Evolutionary conservation across 1,140 invertebrate species (phyloP).

Genomic region (Dufourea novaeangliae): DNA sequence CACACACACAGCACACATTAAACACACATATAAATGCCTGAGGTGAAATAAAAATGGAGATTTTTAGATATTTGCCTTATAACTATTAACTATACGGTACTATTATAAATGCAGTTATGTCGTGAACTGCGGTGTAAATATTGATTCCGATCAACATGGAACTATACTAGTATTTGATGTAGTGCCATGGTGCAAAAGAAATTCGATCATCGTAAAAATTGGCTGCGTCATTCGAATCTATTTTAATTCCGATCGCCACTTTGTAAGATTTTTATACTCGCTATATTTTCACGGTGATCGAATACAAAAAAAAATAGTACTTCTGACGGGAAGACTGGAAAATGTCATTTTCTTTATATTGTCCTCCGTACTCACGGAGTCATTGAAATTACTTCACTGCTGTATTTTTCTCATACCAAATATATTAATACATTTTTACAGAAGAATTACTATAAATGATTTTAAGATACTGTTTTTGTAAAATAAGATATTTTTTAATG

Average conservation of each 20-base stretch:
- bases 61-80: conserved; percentile 58
- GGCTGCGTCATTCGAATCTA: conserved; percentile 8
- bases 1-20: no score
- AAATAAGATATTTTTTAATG: neutral
- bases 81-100: conserved; percentile 22
- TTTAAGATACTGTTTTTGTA: neutral
- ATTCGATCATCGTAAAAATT: conserved; percentile 18
- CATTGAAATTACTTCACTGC: neutral
- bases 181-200: conserved; percentile 51
- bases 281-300: conserved; percentile 12
- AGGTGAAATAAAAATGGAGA: conserved; percentile 31
- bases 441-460: neutral
- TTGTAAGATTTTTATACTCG: conserved; percentile 53
- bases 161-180: conserved; percentile 30
- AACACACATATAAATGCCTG: conserved; percentile 2
- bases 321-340: conserved; percentile 37
- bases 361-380: neutral
- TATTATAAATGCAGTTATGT: neutral
- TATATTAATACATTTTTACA: conserved; percentile 11
- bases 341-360: conserved; percentile 28
- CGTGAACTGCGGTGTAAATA: conserved; percentile 13
- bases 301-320: neutral
- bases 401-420: neutral
- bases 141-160: neutral
- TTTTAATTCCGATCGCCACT: conserved; percentile 27